Base-by-base conservation (phyloP, 1,140 invertebrate species). In the Polyergus mexicanus region DNA sequence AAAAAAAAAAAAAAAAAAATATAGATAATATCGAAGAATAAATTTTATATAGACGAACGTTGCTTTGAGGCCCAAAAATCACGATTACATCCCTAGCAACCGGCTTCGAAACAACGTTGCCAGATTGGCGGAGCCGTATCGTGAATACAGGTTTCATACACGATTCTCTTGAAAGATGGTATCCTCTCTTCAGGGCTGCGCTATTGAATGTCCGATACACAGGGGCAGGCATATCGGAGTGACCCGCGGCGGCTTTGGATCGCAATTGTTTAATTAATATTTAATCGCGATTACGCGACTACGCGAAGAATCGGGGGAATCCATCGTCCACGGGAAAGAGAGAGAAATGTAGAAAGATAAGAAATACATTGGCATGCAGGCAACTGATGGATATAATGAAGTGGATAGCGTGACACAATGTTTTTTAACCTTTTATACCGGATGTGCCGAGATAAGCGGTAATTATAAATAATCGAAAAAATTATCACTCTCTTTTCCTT, bases 21-120 rank as follows among this genome's bases (percentile, higher is more conserved):
- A n/a, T 22, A 32, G 7, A 47, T 13, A 13, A 63, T 35, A 44
- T 16, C 11, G 0, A 1, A 35, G 16, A 38, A 11, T 32, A 32
- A 25, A 28, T 35, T 22, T 54, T 22, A 22, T 11, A 19, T n/a
- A 19, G 0, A n/a, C 0, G 10, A 3, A 51, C 2, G 1, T 25
- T 25, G 69, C n/a, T 84, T 84, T 38, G 16, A 38, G 74, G 78
- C 68, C 54, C 54, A 8, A 62, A 44, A 60, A 51, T 62, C 66
- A 38, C 38, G n/a, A 13, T 38, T 74, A 83, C 68, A 47, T 56
- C 38, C 68, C 54, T 74, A 83, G 77, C 32, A 81, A 83, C 77
- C 80, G 76, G 87, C 75, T 83, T 22, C 54, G 88, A 92, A 93
- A 38, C 76, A 92, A 91, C 92, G 94, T 95, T 95, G 94, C 94